Evolutionary conservation across 2,888 invertebrate genomes (phyloP).

Genomic region (Ophion ellenae): DNA sequence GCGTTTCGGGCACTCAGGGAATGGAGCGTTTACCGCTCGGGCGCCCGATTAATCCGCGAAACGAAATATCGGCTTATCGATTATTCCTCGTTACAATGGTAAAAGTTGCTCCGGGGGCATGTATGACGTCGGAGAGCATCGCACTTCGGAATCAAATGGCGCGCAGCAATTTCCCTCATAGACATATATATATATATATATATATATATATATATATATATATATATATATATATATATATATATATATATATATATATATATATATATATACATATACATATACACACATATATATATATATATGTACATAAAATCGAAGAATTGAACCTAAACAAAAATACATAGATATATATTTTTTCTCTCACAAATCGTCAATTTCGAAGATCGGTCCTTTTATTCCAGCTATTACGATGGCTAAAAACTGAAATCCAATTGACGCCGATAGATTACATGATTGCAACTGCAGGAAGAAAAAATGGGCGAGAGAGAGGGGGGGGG

Average conservation of each 20-base stretch:
- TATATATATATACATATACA: no score
- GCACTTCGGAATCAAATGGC: constrained; percentile 37
- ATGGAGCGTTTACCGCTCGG: constrained; percentile 51
- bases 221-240: no score
- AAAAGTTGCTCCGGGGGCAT: constrained; percentile 29
- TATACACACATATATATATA: no score
- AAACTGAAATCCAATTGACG: neutral
- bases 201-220: no score
- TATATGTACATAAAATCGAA: neutral
- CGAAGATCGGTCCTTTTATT: neutral
- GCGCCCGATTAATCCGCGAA: constrained; percentile 54
- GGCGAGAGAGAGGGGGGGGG: no score
- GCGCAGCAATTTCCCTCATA: constrained; percentile 12
- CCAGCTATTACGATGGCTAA: neutral
- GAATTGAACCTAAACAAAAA: no score
- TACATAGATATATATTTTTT: no score
- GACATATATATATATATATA: no score
- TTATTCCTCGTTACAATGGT: constrained; percentile 56
- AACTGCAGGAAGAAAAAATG: no score
- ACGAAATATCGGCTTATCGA: constrained; percentile 65
- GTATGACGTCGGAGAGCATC: constrained; percentile 31
- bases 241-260: no score
- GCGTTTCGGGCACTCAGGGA: constrained; percentile 30
- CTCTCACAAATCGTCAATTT: neutral
- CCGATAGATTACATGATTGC: no score